Evolutionary conservation across 2,797 vertebrate species (phyloP), one percentile per base, ranked within the genome.

Genomic region (Gambelia wislizenii): DNA sequence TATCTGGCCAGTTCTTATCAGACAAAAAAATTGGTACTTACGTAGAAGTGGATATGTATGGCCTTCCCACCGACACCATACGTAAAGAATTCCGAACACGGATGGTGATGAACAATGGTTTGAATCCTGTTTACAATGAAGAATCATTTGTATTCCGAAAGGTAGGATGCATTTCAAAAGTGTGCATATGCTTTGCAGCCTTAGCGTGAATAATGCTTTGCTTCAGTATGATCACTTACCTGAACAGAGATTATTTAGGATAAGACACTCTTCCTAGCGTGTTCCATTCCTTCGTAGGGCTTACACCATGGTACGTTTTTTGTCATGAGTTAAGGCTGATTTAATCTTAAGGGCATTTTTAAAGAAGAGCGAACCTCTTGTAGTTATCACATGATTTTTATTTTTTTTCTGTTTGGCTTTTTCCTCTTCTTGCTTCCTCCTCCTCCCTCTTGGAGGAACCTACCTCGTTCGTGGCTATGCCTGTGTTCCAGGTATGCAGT

Each of bases 91-190:
- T 99, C 93, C 98, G 98, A 88, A 99, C 99, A 0, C 98, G 99
- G 70, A 99, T 99, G 98, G 98, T 99, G 96, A 99, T 99, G 98
- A 99, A 99, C 98, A 99, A 99, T 4, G 99, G 99, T 13, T 97
- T 99, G 89, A 99, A 99, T 94, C 99, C 99, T 0, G 98, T 98
- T 72, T 99, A 99, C 97, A 99, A 99, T 4, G 99, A 99, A 91
- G 99, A 99, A 89, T 98, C 99, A 0, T 99, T 99, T 25, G 98
- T 99, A 67, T 99, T 99, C 93, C 98, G 99, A 94, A 99, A 99
- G 98, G 99, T 99, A 95, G 75, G 96, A 22, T 22, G 25, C 14
- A 9, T 83, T 90, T 92, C 89, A 59, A 59, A 2, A 67, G n/a
- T 54, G 9, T 1, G 5, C 22, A 33, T 5, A 4, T 54, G 27